Evolutionary conservation across 2,797 vertebrate genomes (phyloP).

Genomic region (Adrianichthys oophorus): DNA sequence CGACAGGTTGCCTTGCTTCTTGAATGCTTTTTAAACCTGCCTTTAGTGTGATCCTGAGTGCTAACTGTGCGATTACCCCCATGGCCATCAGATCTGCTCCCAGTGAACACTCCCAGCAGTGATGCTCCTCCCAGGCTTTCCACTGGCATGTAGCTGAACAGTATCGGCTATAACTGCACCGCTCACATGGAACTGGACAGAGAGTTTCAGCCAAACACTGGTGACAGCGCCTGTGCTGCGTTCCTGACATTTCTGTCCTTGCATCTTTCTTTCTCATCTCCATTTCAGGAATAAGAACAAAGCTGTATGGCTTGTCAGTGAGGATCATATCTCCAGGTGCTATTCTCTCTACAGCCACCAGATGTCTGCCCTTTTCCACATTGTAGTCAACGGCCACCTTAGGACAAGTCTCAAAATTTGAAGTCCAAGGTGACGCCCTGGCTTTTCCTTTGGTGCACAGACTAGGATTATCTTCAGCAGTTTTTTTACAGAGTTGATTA

Average conservation of each 20-base stretch:
- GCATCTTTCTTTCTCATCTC: slow-evolving; percentile 23
- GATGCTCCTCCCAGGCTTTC: slow-evolving; percentile 86
- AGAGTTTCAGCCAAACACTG: slow-evolving; percentile 79
- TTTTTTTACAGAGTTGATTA: slow-evolving; percentile 58
- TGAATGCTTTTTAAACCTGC: slow-evolving; percentile 77
- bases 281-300: slow-evolving; percentile 80
- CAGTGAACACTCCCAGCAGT: slow-evolving; percentile 84
- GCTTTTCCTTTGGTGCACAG: slow-evolving; percentile 25
- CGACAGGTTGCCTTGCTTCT: slow-evolving; percentile 37
- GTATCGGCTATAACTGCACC: slow-evolving; percentile 88
- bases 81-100: slow-evolving; percentile 78
- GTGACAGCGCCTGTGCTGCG: slow-evolving; percentile 85
- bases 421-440: slow-evolving; percentile 36
- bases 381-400: slow-evolving; percentile 73
- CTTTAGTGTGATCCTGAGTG: slow-evolving; percentile 84
- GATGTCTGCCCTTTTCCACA: slow-evolving; percentile 83
- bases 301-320: slow-evolving; percentile 85
- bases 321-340: slow-evolving; percentile 83
- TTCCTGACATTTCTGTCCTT: slow-evolving; percentile 34
- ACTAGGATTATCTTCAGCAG: slow-evolving; percentile 9
- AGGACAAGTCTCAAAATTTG: slow-evolving; percentile 60
- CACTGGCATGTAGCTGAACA: slow-evolving; percentile 82
- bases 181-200: slow-evolving; percentile 79
- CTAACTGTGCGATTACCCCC: slow-evolving; percentile 87
- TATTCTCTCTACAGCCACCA: slow-evolving; percentile 81